phyloP scores from a whole-genome alignment of 2,113 vertebrate species.

The Perca fluviatilis region DNA sequence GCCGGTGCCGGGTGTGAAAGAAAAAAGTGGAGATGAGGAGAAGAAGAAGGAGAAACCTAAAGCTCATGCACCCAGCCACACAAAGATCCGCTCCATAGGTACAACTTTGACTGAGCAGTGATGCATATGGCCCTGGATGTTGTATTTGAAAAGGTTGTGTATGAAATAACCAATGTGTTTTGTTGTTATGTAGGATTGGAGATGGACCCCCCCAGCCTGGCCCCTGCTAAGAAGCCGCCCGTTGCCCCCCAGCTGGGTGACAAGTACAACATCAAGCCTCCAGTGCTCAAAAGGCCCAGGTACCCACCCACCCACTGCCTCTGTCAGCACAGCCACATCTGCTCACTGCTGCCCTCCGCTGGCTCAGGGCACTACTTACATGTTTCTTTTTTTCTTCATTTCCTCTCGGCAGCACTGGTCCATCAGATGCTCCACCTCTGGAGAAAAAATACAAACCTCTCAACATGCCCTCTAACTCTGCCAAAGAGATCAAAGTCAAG shows the following conservation, averaged over 20 bases:
- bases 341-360: slow-evolving; percentile 23
- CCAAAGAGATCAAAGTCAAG: slow-evolving; percentile 98
- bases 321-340: slow-evolving; percentile 6
- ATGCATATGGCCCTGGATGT: not conserved
- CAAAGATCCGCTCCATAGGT: slow-evolving; percentile 97
- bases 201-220: slow-evolving; percentile 88
- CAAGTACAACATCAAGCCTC: slow-evolving; percentile 95
- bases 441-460: slow-evolving; percentile 98
- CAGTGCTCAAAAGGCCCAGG: slow-evolving; percentile 92
- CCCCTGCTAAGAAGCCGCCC: slow-evolving; percentile 87
- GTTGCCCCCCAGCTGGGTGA: slow-evolving; percentile 85
- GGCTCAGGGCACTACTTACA: not conserved
- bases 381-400: not conserved
- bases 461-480: slow-evolving; percentile 90
- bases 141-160: not conserved
- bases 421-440: slow-evolving; percentile 81
- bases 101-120: not conserved
- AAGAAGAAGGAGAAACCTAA: slow-evolving; percentile 94
- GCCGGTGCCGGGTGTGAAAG: slow-evolving; percentile 76
- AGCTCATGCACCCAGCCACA: slow-evolving; percentile 92
- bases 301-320: slow-evolving; percentile 52
- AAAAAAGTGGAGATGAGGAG: slow-evolving; percentile 87
- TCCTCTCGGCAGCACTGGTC: slow-evolving; percentile 56
- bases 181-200: slow-evolving; percentile 87
- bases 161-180: not conserved